Evolutionary conservation across 2,113 vertebrate species (phyloP).

Genomic region (Elephantulus edwardii): DNA sequence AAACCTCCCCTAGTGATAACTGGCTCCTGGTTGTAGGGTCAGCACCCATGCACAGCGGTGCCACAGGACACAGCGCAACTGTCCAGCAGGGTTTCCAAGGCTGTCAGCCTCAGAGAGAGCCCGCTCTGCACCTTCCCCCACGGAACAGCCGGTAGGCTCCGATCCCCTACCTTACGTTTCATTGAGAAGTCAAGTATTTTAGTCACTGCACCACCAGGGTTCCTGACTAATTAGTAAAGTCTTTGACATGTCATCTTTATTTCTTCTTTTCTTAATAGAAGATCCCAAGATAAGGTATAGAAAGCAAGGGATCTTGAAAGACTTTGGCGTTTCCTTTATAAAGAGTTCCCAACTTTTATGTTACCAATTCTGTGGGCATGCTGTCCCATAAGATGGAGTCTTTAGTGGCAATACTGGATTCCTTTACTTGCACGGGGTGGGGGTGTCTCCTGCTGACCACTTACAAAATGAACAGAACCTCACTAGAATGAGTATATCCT

Average conservation of each 20-base stretch:
- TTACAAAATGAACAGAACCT: conserved; percentile 10
- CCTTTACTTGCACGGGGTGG: neutral
- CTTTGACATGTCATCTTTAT: neutral
- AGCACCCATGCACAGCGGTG: neutral
- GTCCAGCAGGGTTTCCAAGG: neutral
- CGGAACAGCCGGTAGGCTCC: neutral
- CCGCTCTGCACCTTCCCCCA: neutral
- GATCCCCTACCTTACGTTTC: neutral
- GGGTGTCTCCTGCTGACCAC: neutral
- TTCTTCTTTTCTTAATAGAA: neutral
- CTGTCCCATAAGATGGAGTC: neutral
- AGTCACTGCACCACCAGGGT: neutral
- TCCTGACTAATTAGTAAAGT: neutral
- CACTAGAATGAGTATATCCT: neutral
- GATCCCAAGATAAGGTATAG: neutral
- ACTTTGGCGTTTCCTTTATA: neutral
- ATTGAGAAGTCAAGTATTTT: neutral
- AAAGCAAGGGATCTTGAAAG: conserved; percentile 18
- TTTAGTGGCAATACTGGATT: neutral
- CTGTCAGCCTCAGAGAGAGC: neutral
- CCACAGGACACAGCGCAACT: neutral
- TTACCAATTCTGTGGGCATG: neutral
- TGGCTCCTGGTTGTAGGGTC: neutral
- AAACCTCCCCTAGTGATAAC: neutral
- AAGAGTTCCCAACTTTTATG: neutral